These are phyloP conservation scores for Coregonus suidteri DNA, from an alignment of 2,797 vertebrate genomes.

Conservation along the genomic window DNA sequence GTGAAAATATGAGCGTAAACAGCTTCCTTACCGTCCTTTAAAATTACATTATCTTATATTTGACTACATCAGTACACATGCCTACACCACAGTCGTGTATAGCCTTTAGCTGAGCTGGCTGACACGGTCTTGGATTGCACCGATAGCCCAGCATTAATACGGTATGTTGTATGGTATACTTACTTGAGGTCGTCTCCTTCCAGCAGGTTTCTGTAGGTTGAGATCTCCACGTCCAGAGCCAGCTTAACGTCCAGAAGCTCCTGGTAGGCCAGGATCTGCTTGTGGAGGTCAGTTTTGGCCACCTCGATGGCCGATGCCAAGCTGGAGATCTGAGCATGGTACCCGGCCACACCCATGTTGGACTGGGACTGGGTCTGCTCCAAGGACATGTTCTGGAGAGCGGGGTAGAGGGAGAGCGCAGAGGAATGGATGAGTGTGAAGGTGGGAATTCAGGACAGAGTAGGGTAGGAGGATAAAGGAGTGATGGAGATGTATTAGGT, in stretches of 20 bases:
- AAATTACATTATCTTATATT: not conserved
- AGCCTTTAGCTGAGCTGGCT: not conserved
- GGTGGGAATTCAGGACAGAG: not conserved
- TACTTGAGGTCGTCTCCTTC: constrained; percentile 68
- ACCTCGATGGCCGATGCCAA: constrained; percentile 63
- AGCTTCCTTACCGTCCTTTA: not conserved
- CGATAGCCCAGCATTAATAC: not conserved
- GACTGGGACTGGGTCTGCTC: constrained; percentile 62
- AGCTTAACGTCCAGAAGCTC: constrained; percentile 69
- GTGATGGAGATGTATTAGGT: not conserved
- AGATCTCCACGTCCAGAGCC: constrained; percentile 65
- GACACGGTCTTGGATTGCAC: not conserved
- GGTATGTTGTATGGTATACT: constrained; percentile 21
- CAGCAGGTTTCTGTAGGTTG: constrained; percentile 66
- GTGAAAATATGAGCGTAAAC: not conserved
- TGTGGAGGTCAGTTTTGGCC: constrained; percentile 66
- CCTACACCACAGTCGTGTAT: not conserved
- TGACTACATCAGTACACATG: not conserved
- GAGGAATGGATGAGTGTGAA: constrained; percentile 2
- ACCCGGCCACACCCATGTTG: constrained; percentile 61
- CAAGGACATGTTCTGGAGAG: constrained; percentile 55
- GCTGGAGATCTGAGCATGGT: constrained; percentile 61
- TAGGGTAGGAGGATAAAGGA: not conserved
- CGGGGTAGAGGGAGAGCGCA: not conserved
- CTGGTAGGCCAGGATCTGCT: constrained; percentile 68